Evolutionary conservation across 2,888 invertebrate genomes (phyloP).

Genomic region (Orthosia incerta): DNA sequence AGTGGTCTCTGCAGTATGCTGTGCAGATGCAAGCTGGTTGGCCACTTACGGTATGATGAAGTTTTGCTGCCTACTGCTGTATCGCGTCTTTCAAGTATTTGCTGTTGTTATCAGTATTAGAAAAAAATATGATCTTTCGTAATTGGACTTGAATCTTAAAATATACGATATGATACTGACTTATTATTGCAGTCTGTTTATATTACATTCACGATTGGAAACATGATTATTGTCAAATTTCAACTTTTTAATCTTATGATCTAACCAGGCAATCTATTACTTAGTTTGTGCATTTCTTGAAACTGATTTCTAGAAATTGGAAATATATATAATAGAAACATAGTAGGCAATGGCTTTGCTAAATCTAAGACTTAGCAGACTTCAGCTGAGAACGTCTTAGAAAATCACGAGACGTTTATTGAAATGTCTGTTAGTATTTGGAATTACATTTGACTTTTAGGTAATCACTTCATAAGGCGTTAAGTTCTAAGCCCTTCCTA

Average conservation of each 20-base stretch:
- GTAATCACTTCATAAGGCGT: not conserved
- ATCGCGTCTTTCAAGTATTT: slow-evolving; percentile 12
- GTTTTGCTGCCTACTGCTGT: slow-evolving; percentile 14
- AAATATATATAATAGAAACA: slow-evolving; percentile 17
- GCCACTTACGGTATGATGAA: slow-evolving; percentile 34
- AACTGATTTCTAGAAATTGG: slow-evolving; percentile 8
- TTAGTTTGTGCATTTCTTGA: not conserved
- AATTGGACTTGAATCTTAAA: not conserved
- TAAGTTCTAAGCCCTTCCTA: not conserved
- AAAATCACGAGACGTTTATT: not conserved
- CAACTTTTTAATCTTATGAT: not conserved
- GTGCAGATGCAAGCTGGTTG: slow-evolving; percentile 26
- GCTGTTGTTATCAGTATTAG: not conserved
- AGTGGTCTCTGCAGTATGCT: slow-evolving; percentile 21
- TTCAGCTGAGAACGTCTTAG: slow-evolving; percentile 10
- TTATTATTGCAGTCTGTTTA: not conserved
- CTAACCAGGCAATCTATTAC: slow-evolving; percentile 7
- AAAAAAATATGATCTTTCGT: not conserved
- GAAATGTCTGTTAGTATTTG: not conserved
- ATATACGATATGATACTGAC: not conserved
- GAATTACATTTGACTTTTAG: not conserved
- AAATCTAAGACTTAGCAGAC: slow-evolving; percentile 27
- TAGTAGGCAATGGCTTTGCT: slow-evolving; percentile 5
- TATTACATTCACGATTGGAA: not conserved
- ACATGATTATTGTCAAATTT: not conserved